Conservation (phyloP, 2,113 vertebrate species). For the Thunnus maccoyii region DNA sequence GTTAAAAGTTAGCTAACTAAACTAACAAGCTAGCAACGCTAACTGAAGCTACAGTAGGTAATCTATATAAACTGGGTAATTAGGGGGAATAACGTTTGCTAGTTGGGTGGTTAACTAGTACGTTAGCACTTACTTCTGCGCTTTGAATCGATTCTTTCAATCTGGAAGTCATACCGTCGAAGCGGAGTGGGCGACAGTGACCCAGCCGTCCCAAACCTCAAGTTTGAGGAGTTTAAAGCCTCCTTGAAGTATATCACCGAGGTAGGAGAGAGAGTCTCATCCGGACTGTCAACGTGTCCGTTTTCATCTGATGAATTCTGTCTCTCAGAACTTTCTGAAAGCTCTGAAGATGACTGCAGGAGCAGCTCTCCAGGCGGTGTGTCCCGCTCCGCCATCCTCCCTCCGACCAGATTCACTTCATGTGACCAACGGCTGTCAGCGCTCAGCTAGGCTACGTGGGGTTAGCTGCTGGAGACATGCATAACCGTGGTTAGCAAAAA, state of each 20-base stretch:
- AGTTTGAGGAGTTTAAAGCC: conserved; percentile 78
- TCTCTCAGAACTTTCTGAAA: conserved; percentile 48
- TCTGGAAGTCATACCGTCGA: conserved; percentile 80
- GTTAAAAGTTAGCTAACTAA: conserved; percentile 20
- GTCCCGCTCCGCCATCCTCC: conserved; percentile 76
- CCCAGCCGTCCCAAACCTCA: conserved; percentile 65
- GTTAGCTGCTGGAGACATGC: conserved; percentile 13
- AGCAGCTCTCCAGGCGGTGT: conserved; percentile 11
- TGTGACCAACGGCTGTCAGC: conserved; percentile 59
- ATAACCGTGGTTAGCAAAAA: background rate
- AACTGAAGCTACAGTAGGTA: rapidly evolving
- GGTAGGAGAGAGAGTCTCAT: conserved; percentile 84
- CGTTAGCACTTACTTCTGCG: conserved; percentile 76
- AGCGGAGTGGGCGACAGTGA: conserved; percentile 60
- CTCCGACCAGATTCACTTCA: conserved; percentile 56
- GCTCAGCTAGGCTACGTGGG: conserved; percentile 4
- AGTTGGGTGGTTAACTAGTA: too few species aligned
- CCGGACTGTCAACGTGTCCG: conserved; percentile 79
- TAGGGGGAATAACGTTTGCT: background rate
- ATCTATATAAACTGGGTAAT: background rate
- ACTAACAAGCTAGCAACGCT: conserved; percentile 6
- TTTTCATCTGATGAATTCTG: conserved; percentile 70
- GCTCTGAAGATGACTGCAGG: conserved; percentile 44
- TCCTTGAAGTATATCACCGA: conserved; percentile 88
- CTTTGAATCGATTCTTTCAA: conserved; percentile 78